These are phyloP conservation scores for Leptopterna dolabrata DNA, from an alignment of 2,888 invertebrate species.

Conservation along the genomic window DNA sequence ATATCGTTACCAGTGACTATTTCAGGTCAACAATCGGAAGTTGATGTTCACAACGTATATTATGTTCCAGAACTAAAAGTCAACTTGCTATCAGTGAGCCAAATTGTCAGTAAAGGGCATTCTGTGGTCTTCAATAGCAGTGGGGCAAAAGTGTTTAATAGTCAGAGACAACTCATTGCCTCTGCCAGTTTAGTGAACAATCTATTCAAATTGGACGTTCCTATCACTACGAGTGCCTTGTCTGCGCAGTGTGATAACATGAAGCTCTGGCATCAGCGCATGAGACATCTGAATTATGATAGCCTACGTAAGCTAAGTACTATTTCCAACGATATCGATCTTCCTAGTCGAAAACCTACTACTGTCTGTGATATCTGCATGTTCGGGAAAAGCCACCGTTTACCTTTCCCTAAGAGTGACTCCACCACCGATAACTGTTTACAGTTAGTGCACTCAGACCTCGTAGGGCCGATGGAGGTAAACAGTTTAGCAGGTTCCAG, in stretches of 20 bases:
- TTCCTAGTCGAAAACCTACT: no score
- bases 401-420: background rate
- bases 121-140: background rate
- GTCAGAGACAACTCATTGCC: background rate
- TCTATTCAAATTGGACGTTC: background rate
- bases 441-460: background rate
- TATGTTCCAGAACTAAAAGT: constrained; percentile 61
- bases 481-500: background rate
- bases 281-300: background rate
- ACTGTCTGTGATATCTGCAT: background rate
- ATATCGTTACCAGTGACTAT: background rate
- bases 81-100: constrained; percentile 62
- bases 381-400: background rate
- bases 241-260: background rate
- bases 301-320: background rate
- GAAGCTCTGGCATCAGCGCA: background rate
- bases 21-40: background rate
- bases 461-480: background rate
- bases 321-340: background rate
- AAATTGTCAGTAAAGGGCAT: constrained; percentile 59
- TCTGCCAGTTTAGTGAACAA: background rate
- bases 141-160: background rate
- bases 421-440: background rate
- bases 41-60: background rate
- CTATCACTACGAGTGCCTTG: background rate